phyloP scores from a whole-genome alignment of 2,113 vertebrate species.

The Odobenus rosmarus region DNA sequence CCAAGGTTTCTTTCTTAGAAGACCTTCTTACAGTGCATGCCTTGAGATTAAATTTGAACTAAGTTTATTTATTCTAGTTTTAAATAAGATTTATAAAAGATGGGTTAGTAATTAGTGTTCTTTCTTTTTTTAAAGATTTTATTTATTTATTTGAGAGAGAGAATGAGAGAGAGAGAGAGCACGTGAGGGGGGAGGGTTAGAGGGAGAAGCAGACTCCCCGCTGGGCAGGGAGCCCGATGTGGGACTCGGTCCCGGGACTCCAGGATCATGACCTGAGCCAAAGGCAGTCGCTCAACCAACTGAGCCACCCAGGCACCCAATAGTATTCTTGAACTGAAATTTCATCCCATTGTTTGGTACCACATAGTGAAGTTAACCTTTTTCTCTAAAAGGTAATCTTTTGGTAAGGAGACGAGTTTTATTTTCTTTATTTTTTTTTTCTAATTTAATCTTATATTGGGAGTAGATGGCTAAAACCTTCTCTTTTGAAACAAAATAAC shows the following conservation, averaged over 20 bases:
- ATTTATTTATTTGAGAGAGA: too few relatives aligned
- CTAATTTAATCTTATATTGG: conserved; percentile 6
- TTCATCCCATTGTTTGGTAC: conserved; percentile 12
- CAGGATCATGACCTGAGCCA: too few relatives aligned
- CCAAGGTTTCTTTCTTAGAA: conserved; percentile 42
- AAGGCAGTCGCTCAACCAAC: too few relatives aligned
- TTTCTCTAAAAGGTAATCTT: conserved; percentile 36
- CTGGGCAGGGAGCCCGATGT: too few relatives aligned
- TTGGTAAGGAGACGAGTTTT: conserved; percentile 32
- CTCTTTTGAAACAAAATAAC: conserved; percentile 32
- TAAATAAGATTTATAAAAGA: conserved; percentile 45
- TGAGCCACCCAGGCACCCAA: background rate
- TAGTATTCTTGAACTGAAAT: background rate
- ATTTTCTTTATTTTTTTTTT: background rate
- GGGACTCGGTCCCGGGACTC: too few relatives aligned
- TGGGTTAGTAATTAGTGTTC: background rate
- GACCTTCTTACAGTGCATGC: background rate
- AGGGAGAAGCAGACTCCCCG: too few relatives aligned
- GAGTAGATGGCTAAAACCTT: background rate
- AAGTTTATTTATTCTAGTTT: conserved; percentile 42
- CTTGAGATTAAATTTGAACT: conserved; percentile 4
- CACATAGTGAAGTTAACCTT: conserved; percentile 53
- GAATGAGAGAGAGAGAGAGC: too few relatives aligned
- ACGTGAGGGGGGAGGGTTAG: too few relatives aligned
- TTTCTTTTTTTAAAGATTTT: too few relatives aligned